Evolutionary conservation across 1,140 invertebrate genomes (phyloP).

Genomic region (Bombus ignitus): DNA sequence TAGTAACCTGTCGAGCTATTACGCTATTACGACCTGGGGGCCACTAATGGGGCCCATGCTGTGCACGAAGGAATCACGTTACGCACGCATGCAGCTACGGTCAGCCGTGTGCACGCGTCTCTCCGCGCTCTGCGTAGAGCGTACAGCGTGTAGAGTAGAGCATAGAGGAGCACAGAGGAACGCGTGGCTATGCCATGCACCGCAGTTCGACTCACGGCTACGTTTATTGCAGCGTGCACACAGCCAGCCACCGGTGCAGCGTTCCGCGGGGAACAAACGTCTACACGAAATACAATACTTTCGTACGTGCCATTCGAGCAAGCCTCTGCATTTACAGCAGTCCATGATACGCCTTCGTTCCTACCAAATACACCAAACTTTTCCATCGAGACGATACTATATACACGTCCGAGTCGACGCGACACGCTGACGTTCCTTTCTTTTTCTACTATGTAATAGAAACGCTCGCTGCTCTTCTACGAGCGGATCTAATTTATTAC

Average conservation of each 20-base stretch:
- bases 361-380: conserved; percentile 6
- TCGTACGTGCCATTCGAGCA: conserved; percentile 39
- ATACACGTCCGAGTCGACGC: background rate
- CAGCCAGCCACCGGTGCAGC: background rate
- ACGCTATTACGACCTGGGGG: conserved; percentile 60
- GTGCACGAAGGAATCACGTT: conserved; percentile 61
- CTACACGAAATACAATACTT: conserved; percentile 46
- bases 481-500: conserved; percentile 36
- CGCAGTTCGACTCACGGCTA: background rate
- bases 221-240: background rate
- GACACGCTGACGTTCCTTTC: background rate
- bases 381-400: background rate
- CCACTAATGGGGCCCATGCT: conserved; percentile 61
- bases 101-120: conserved; percentile 16
- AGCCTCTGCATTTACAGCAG: background rate
- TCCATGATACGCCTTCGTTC: background rate
- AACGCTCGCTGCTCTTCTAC: conserved; percentile 4
- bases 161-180: background rate
- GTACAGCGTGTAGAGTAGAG: background rate
- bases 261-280: conserved; percentile 13
- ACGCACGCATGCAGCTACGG: conserved; percentile 42
- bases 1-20: conserved; percentile 57
- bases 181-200: conserved; percentile 8
- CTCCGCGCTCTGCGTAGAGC: background rate
- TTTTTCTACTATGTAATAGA: conserved; percentile 17